These are phyloP conservation scores for Bhutanitis thaidina DNA, from an alignment of 2,888 invertebrate species.

Conservation along the genomic window DNA sequence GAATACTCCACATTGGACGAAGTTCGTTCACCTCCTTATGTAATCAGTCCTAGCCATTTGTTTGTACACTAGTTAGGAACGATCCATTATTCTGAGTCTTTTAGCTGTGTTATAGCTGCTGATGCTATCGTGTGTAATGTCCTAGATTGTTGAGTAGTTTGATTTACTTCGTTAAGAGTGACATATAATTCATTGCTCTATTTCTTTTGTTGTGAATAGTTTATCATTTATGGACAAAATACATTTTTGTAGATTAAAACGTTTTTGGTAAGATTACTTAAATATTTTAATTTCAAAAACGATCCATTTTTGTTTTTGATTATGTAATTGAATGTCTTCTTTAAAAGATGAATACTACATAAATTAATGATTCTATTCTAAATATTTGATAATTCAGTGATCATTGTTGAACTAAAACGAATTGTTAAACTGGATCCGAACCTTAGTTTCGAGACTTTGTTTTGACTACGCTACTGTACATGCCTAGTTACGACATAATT, in stretches of 20 bases:
- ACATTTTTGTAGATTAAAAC: too few relatives aligned
- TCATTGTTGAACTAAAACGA: too few relatives aligned
- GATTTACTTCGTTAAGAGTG: background rate
- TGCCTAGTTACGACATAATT: background rate
- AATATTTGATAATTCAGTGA: too few relatives aligned
- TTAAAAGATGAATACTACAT: too few relatives aligned
- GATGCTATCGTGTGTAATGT: slow-evolving; percentile 6
- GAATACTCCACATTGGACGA: slow-evolving; percentile 13
- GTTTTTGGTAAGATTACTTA: too few relatives aligned
- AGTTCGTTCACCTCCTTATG: slow-evolving; percentile 21
- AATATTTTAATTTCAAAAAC: too few relatives aligned
- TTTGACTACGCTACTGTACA: background rate
- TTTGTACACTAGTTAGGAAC: slow-evolving; percentile 13
- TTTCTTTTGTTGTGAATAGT: background rate
- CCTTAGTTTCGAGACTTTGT: background rate
- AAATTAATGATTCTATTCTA: too few relatives aligned
- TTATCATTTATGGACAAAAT: too few relatives aligned
- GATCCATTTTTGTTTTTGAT: too few relatives aligned
- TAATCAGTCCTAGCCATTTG: slow-evolving; percentile 18
- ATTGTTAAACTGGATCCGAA: background rate
- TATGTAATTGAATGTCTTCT: too few relatives aligned
- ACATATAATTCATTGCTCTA: background rate
- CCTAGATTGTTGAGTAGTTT: slow-evolving; percentile 1
- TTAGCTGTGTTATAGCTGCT: background rate
- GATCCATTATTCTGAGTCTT: slow-evolving; percentile 7